A percentile compares a stretch with the other conserved stretches of the same genome.
Conservation (phyloP, 2,888 invertebrate genomes). For the Eupithecia centaureata region DNA sequence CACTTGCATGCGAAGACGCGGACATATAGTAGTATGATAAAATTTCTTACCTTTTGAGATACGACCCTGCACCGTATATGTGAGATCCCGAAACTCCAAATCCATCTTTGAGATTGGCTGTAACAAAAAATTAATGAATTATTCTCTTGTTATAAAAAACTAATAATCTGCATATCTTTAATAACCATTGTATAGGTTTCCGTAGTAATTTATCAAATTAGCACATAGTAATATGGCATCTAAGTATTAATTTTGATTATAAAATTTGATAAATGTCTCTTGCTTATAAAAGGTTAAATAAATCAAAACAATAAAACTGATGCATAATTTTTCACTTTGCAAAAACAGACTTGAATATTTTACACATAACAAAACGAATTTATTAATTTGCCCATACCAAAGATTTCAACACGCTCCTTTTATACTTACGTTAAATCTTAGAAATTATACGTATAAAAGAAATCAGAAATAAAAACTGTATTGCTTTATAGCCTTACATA, state of each 20-base stretch:
- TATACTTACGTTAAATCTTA: too few species aligned
- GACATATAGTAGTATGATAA: too few species aligned
- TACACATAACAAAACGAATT: too few species aligned
- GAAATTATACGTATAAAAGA: too few species aligned
- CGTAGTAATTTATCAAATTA: neutral
- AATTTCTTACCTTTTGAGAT: constrained; percentile 64
- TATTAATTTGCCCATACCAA: too few species aligned
- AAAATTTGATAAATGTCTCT: neutral
- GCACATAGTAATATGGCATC: neutral
- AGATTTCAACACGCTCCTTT: too few species aligned
- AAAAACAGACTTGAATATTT: too few species aligned
- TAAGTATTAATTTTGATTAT: neutral
- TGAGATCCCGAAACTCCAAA: constrained; percentile 80
- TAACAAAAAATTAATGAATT: constrained; percentile 56
- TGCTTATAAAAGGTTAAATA: neutral
- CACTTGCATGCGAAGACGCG: neutral
- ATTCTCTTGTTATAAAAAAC: neutral
- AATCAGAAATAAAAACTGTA: too few species aligned
- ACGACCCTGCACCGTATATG: constrained; percentile 70
- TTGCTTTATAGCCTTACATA: too few species aligned
- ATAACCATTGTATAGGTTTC: neutral
- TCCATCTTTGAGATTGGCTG: constrained; percentile 73
- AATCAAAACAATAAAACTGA: neutral
- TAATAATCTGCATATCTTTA: neutral
- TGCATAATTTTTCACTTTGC: neutral